These are phyloP conservation scores for Spodoptera frugiperda DNA, from an alignment of 1,140 invertebrate species.

Conservation along the genomic window DNA sequence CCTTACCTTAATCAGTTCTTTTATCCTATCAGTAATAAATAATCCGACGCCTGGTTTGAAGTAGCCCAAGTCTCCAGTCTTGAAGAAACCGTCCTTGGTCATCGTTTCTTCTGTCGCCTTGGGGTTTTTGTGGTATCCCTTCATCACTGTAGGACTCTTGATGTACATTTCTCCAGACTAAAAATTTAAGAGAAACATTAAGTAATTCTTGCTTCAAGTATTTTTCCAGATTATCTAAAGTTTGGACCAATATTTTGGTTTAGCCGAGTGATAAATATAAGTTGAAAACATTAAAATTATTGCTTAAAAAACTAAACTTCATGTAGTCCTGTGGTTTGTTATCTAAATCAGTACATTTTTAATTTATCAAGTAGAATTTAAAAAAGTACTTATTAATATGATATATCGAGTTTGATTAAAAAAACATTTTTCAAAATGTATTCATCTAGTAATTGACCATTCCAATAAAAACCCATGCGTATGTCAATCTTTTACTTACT, in stretches of 20 bases:
- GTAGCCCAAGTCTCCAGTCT: slow-evolving; percentile 91
- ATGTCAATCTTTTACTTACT: slow-evolving; percentile 56
- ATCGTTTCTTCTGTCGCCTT: slow-evolving; percentile 88
- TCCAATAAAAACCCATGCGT: neutral
- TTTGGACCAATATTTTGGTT: neutral
- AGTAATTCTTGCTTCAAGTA: neutral
- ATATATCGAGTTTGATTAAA: too few species aligned
- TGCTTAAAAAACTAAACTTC: too few species aligned
- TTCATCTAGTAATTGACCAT: too few species aligned
- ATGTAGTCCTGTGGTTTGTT: too few species aligned
- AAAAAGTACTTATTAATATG: too few species aligned
- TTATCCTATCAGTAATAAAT: slow-evolving; percentile 90
- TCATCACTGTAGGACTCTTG: slow-evolving; percentile 90
- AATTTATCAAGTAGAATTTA: too few species aligned
- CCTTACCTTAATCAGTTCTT: slow-evolving; percentile 90
- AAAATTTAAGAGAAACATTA: slow-evolving; percentile 33
- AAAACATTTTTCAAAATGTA: too few species aligned
- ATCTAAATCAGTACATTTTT: too few species aligned
- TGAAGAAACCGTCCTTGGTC: slow-evolving; percentile 90
- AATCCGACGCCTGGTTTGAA: slow-evolving; percentile 88
- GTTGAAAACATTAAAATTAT: too few species aligned
- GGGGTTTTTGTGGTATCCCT: slow-evolving; percentile 88
- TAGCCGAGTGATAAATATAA: too few species aligned
- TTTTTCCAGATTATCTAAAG: too few species aligned
- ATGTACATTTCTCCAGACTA: slow-evolving; percentile 90